phyloP scores from a whole-genome alignment of 2,113 vertebrate genomes.

The Apus apus region DNA sequence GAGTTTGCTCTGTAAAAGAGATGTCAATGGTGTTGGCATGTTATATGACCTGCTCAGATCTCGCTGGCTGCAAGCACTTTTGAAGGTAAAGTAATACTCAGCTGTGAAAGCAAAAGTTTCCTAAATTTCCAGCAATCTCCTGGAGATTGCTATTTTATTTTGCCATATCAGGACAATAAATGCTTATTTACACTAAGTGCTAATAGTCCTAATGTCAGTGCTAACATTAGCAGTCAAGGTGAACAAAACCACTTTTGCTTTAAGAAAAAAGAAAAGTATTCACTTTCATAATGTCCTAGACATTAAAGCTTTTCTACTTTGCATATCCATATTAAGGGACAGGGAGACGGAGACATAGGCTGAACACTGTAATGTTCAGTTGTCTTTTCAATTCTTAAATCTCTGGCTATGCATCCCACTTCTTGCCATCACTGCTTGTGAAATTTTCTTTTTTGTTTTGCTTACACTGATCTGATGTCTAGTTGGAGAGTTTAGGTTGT shows the following conservation, averaged over 20 bases:
- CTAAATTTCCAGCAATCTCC: neutral
- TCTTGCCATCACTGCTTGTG: neutral
- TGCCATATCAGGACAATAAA: neutral
- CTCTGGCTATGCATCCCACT: neutral
- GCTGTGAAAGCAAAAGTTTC: neutral
- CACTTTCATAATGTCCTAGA: neutral
- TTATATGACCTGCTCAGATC: constrained; percentile 87
- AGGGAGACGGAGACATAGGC: neutral
- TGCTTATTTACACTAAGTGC: neutral
- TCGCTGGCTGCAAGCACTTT: constrained; percentile 88
- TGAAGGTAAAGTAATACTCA: constrained; percentile 80
- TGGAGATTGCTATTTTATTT: neutral
- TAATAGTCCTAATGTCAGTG: neutral
- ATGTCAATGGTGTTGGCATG: constrained; percentile 81
- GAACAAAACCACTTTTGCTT: neutral
- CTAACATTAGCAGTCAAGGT: neutral
- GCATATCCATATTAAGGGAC: neutral
- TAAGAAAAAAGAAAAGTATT: neutral
- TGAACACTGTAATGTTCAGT: neutral
- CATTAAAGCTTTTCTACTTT: neutral
- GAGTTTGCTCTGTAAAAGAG: constrained; percentile 80
- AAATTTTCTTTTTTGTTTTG: neutral
- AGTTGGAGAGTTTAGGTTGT: neutral
- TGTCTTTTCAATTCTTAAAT: neutral
- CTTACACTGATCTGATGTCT: neutral